phyloP scores from a whole-genome alignment of 2,797 vertebrate genomes.

The Hyperoplus immaculatus region DNA sequence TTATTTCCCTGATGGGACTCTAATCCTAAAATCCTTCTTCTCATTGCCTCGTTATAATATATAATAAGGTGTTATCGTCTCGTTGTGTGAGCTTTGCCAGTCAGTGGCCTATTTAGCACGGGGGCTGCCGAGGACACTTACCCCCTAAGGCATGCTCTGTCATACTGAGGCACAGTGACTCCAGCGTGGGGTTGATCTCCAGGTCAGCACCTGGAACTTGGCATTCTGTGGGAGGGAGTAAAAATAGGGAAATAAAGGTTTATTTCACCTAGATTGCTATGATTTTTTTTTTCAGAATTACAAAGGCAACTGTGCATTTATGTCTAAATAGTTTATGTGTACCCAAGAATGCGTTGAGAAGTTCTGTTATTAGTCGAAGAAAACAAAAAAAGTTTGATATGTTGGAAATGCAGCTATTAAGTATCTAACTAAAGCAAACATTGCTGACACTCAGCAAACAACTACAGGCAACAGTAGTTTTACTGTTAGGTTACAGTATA shows the following conservation, averaged over 20 bases:
- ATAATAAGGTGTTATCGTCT: constrained; percentile 9
- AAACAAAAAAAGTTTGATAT: constrained; percentile 11
- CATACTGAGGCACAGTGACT: constrained; percentile 99
- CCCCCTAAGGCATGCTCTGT: constrained; percentile 98
- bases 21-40: constrained; percentile 7
- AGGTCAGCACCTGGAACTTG: constrained; percentile 94
- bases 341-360: background rate
- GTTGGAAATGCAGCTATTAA: background rate
- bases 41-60: background rate
- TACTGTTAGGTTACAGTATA: background rate
- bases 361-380: constrained; percentile 7
- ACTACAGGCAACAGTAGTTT: background rate
- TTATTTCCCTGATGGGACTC: background rate
- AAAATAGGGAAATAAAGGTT: constrained; percentile 3
- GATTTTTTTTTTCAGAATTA: background rate
- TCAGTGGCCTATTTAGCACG: constrained; percentile 18
- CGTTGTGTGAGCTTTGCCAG: constrained; percentile 34
- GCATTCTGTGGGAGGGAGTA: constrained; percentile 86
- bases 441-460: background rate
- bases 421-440: background rate
- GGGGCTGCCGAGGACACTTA: constrained; percentile 78
- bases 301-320: background rate
- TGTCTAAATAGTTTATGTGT: background rate
- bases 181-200: constrained; percentile 98
- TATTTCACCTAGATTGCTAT: background rate